Conservation (phyloP, 2,888 invertebrate genomes). For the Andrena flavipes region DNA sequence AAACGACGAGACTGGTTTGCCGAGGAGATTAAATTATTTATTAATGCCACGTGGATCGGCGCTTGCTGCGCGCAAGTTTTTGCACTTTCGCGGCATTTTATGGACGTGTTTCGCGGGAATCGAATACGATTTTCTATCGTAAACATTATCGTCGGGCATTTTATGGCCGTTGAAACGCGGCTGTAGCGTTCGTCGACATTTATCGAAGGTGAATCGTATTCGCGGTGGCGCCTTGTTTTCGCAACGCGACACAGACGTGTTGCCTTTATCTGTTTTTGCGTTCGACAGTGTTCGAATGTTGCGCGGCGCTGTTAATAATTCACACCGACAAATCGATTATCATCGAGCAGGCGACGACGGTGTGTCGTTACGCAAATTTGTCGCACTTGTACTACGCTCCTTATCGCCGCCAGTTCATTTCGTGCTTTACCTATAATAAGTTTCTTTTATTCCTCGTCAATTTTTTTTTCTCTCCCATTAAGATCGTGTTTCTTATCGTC, state of each 20-base stretch:
- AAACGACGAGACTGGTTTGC: conserved; percentile 19
- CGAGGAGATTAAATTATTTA: conserved; percentile 37
- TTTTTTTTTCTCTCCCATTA: not conserved
- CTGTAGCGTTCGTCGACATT: conserved; percentile 48
- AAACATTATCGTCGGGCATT: conserved; percentile 39
- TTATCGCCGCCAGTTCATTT: conserved; percentile 15
- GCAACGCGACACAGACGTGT: conserved; percentile 58
- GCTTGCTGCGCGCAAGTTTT: conserved; percentile 8
- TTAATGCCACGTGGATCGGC: conserved; percentile 36
- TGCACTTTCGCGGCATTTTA: not conserved
- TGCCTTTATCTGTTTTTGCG: conserved; percentile 67
- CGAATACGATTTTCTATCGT: conserved; percentile 43
- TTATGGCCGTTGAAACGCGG: conserved; percentile 38
- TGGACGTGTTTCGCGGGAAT: not conserved
- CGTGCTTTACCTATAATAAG: not conserved
- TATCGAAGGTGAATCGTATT: conserved; percentile 65
- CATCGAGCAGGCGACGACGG: conserved; percentile 51
- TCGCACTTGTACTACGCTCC: conserved; percentile 21
- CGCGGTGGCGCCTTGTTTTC: conserved; percentile 72
- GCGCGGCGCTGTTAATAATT: conserved; percentile 65
- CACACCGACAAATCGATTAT: conserved; percentile 69
- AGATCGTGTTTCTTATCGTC: not conserved
- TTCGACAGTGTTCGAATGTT: conserved; percentile 56
- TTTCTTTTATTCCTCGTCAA: too few species aligned
- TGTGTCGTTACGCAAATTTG: conserved; percentile 64